Evolutionary conservation across 2,113 vertebrate genomes (phyloP).

Genomic region (Ictalurus punctatus): DNA sequence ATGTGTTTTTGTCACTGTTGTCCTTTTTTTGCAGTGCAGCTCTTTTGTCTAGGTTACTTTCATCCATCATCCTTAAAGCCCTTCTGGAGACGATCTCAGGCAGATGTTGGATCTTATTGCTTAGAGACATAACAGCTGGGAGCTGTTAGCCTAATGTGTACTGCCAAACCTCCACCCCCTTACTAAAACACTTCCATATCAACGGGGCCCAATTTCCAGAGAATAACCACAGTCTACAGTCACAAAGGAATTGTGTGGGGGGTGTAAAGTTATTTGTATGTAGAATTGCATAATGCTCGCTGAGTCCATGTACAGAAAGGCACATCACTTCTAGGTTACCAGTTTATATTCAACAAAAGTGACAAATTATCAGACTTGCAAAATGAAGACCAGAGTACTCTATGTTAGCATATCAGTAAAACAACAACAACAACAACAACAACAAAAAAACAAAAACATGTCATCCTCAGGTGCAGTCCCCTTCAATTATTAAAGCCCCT

Average conservation of each 20-base stretch:
- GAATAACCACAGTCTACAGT: conserved; percentile 11
- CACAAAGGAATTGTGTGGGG: neutral
- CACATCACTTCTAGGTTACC: neutral
- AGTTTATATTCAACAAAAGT: neutral
- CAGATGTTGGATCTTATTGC: conserved; percentile 50
- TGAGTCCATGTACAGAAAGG: neutral
- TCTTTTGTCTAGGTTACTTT: conserved; percentile 1
- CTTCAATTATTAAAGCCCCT: neutral
- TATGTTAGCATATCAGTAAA: neutral
- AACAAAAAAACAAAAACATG: neutral
- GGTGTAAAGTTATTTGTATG: neutral
- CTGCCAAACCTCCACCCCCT: conserved; percentile 36
- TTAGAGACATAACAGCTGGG: conserved; percentile 64
- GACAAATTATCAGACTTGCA: neutral
- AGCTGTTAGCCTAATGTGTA: conserved; percentile 58
- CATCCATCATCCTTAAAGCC: conserved; percentile 31
- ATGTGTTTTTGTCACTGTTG: neutral
- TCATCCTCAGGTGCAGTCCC: neutral
- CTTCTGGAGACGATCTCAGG: conserved; percentile 32
- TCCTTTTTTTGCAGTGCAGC: conserved; percentile 1
- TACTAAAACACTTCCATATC: conserved; percentile 18
- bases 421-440: neutral
- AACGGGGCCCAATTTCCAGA: neutral
- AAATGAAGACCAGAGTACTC: neutral
- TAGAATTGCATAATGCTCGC: neutral